phyloP scores from a whole-genome alignment of 1,140 invertebrate genomes.

The Apis mellifera region Amel_HAv3.1 CM009935.2:8725501-8726000 shows the following conservation, averaged over 20 bases:
- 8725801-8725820: constrained; percentile 3
- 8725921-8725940: neutral
- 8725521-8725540: neutral
- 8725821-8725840: constrained; percentile 10
- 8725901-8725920: neutral
- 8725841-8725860: neutral
- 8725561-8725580: neutral
- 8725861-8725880: neutral
- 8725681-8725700: neutral
- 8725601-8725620: constrained; percentile 16
- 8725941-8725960: too few species aligned
- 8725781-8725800: neutral
- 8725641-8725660: too few species aligned
- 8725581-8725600: neutral
- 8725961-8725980: neutral
- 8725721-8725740: neutral
- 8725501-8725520: constrained; percentile 48
- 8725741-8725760: neutral
- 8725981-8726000: neutral
- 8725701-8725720: neutral
- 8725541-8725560: too few species aligned
- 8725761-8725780: neutral
- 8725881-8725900: neutral
- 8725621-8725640: too few species aligned
- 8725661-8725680: neutral